Evolutionary conservation across 2,888 invertebrate genomes (phyloP), one percentile per base, ranked within the genome.

Genomic region (Colletes collaris): DNA sequence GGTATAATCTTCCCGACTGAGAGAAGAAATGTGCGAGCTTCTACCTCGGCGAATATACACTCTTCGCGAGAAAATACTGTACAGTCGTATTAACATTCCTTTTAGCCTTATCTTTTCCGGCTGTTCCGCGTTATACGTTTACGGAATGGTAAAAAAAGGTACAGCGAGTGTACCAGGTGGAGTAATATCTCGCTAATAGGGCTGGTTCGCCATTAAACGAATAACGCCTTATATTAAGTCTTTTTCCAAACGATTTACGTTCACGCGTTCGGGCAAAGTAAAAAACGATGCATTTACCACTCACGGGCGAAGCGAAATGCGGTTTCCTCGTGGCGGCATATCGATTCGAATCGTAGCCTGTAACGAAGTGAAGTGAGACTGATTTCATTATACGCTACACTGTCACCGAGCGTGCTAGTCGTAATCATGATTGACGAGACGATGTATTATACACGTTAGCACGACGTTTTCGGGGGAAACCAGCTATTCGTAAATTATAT

Each of bases 381-480:
- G 82, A 83, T 85, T 86, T 82, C 74, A 76, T 84, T 86, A 81
- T 66, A 72, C 67, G 72, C 65, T 59, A 50, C 73, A 73, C 71
- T 76, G 80, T 79, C 84, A 79, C 76, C 79, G 67, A 58, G 53
- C 68, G 68, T 58, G 76, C 60, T 73, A 65, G 55, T 60, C 76
- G 60, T 87, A 84, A 88, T 87, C 81, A 84, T 87, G 84, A 88
- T 86, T 80, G 88, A 86, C 85, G 81, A 83, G 80, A 78, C 82
- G 70, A 83, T 83, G 79, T 83, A 83, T 87, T 79, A 79, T 73
- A 72, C 80, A 68, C 81, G 68, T 80, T 75, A 76, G 66, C 66
- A 50, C 65, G 62, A 62, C 76, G 78, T 73, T 82, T 78, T 77
- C 73, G 46, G 63, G 62, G 79, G 56, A 76, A 65, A 16, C 16